These are phyloP conservation scores for Orius insidiosus DNA, from an alignment of 1,140 invertebrate genomes.

Conservation along the genomic window DNA sequence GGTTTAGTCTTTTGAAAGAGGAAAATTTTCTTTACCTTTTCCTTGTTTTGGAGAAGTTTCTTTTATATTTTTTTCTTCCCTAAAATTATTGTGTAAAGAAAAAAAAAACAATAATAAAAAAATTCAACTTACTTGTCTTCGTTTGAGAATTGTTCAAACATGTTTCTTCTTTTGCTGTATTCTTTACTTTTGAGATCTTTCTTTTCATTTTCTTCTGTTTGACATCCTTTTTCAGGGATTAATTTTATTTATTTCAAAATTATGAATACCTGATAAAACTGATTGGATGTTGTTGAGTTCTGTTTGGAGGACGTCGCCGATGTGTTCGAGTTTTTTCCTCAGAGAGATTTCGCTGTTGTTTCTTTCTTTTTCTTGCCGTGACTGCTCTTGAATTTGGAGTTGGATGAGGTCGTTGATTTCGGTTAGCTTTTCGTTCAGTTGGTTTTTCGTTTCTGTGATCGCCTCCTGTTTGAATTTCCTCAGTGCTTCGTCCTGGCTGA, in stretches of 20 bases:
- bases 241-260: background rate
- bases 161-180: too few species aligned
- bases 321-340: slow-evolving; percentile 21
- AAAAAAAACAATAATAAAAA: too few species aligned
- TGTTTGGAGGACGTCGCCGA: slow-evolving; percentile 17
- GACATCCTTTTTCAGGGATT: background rate
- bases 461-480: slow-evolving; percentile 17
- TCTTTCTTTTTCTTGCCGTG: slow-evolving; percentile 16
- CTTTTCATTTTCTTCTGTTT: too few species aligned
- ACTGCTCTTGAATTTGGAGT: slow-evolving; percentile 20
- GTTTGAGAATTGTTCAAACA: too few species aligned
- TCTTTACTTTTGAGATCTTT: too few species aligned
- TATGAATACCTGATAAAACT: slow-evolving; percentile 17
- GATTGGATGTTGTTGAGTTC: slow-evolving; percentile 20
- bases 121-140: too few species aligned
- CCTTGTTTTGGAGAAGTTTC: too few species aligned
- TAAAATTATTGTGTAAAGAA: too few species aligned
- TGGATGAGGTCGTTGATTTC: slow-evolving; percentile 18
- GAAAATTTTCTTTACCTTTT: too few species aligned
- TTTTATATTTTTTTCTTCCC: too few species aligned
- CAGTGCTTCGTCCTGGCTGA: slow-evolving; percentile 11
- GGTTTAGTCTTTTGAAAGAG: too few species aligned
- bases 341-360: slow-evolving; percentile 20
- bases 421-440: slow-evolving; percentile 17
- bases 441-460: slow-evolving; percentile 15